Conservation (phyloP, 2,113 vertebrate genomes). For the Phalacrocorax pelagicus region DNA sequence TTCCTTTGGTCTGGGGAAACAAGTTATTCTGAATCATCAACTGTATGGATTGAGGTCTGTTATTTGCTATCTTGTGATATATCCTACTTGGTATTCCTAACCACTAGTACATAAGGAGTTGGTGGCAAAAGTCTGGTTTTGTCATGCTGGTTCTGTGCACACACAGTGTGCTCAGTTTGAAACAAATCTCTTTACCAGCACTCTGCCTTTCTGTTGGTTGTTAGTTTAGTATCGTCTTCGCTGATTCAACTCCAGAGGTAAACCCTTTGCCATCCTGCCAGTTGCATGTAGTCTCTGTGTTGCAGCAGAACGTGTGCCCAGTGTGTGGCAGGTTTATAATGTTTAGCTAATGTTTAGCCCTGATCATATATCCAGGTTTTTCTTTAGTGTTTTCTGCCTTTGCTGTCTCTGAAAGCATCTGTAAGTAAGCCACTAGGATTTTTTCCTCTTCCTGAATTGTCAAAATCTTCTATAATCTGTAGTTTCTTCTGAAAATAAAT, state of each 20-base stretch:
- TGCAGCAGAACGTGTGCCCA: background rate
- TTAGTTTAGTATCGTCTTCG: background rate
- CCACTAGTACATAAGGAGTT: background rate
- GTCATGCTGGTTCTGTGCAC: background rate
- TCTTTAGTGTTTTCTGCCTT: background rate
- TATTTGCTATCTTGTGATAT: background rate
- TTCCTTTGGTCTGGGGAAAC: background rate
- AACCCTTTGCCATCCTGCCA: background rate
- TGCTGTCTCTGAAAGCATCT: background rate
- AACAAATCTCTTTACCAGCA: background rate
- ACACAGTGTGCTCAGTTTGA: background rate
- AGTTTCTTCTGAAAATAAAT: background rate
- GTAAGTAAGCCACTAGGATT: background rate
- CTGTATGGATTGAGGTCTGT: background rate
- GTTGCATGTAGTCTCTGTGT: background rate
- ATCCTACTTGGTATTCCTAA: background rate
- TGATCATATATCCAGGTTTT: background rate
- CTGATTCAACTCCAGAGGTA: background rate
- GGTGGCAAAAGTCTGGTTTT: background rate
- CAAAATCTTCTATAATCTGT: background rate
- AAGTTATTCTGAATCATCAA: background rate
- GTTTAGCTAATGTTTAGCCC: background rate
- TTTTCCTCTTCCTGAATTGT: background rate
- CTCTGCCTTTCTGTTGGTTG: background rate
- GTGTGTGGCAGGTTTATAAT: background rate